A percentile compares a stretch with the other conserved stretches of the same genome.
Evolutionary conservation across 2,888 invertebrate genomes (phyloP).

Genomic region (Rugalucina vietnamica): DNA sequence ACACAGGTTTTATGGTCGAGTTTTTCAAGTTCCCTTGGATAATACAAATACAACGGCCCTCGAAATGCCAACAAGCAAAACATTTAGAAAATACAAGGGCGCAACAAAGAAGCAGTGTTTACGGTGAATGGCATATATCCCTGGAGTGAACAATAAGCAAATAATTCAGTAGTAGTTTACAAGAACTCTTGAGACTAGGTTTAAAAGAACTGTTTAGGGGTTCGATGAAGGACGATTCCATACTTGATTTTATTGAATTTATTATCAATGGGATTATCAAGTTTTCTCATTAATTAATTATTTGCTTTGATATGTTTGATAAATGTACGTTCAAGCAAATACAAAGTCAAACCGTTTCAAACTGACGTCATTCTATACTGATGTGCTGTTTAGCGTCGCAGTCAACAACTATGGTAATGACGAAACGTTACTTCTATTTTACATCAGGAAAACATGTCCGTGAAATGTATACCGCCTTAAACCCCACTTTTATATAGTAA

Average conservation of each 20-base stretch:
- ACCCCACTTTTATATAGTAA: too few relatives aligned
- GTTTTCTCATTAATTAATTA: too few relatives aligned
- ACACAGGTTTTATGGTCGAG: not conserved
- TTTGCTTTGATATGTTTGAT: too few relatives aligned
- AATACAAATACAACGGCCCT: not conserved
- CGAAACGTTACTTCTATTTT: too few relatives aligned
- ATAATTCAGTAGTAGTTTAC: not conserved
- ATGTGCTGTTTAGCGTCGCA: too few relatives aligned
- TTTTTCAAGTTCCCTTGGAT: not conserved
- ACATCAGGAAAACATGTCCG: too few relatives aligned
- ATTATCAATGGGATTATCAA: not conserved
- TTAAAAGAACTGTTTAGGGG: slow-evolving; percentile 1
- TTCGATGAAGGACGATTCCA: not conserved
- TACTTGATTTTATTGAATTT: not conserved
- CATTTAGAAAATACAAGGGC: not conserved
- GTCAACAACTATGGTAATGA: too few relatives aligned
- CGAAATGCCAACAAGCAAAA: not conserved
- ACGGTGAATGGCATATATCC: slow-evolving; percentile 9
- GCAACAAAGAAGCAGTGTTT: not conserved
- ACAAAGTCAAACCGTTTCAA: too few relatives aligned
- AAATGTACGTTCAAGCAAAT: too few relatives aligned
- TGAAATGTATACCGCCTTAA: too few relatives aligned
- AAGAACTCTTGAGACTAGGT: slow-evolving; percentile 8
- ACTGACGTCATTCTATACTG: too few relatives aligned
- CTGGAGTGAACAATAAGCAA: slow-evolving; percentile 12